phyloP scores from a whole-genome alignment of 2,888 invertebrate genomes.

The Coremacera marginata region DNA sequence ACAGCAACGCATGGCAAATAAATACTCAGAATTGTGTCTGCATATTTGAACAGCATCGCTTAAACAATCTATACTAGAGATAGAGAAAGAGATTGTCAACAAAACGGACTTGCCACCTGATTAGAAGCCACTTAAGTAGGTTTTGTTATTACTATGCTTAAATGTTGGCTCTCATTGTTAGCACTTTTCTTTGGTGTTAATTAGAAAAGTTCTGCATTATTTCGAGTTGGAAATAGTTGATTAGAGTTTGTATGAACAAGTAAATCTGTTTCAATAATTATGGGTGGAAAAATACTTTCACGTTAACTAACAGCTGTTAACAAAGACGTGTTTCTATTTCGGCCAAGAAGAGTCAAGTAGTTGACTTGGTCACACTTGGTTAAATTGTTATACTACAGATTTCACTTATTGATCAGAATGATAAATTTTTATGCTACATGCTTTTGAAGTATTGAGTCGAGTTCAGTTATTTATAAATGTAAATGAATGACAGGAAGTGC shows the following conservation, averaged over 20 bases:
- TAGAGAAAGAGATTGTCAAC: not conserved
- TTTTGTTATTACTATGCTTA: conserved; percentile 19
- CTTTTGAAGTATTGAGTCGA: too few species aligned
- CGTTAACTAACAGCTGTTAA: not conserved
- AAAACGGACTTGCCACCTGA: conserved; percentile 24
- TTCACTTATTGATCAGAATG: conserved; percentile 34
- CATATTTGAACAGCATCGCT: not conserved
- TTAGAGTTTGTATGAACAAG: not conserved
- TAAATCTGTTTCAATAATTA: not conserved
- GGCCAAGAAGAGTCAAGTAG: not conserved
- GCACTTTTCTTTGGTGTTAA: conserved; percentile 33
- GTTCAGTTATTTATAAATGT: too few species aligned
- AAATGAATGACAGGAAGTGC: too few species aligned
- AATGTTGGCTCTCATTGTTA: not conserved
- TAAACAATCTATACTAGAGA: not conserved
- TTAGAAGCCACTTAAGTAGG: conserved; percentile 33
- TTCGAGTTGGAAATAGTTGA: not conserved
- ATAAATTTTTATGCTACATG: too few species aligned
- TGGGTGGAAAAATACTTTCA: conserved; percentile 28
- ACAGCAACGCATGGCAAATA: not conserved
- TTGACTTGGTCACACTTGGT: not conserved
- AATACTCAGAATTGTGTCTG: conserved; percentile 11
- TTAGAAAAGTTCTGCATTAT: conserved; percentile 43
- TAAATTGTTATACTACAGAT: conserved; percentile 35
- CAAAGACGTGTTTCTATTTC: not conserved